A percentile compares a stretch with the other conserved stretches of the same genome.
phyloP scores from a whole-genome alignment of 2,888 invertebrate species.

The Ophioninae sp. region DNA sequence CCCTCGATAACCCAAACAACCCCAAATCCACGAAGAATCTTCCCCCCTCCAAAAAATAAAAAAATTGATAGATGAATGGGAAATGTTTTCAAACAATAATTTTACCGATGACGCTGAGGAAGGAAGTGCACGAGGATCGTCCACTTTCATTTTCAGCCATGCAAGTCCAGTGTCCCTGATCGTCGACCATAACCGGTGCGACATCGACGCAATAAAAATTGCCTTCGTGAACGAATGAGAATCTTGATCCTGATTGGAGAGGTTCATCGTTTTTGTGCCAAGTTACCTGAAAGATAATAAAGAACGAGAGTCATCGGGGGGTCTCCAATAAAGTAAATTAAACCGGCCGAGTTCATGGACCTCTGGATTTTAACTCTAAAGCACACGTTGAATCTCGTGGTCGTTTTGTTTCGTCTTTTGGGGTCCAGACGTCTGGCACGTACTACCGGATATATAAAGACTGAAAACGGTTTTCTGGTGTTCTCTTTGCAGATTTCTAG shows the following conservation, averaged over 20 bases:
- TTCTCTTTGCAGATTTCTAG: slow-evolving; percentile 12
- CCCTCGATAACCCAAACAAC: no score
- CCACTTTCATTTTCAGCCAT: slow-evolving; percentile 90
- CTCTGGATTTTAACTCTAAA: slow-evolving; percentile 12
- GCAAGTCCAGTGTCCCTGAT: slow-evolving; percentile 93
- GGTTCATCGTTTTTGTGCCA: slow-evolving; percentile 93
- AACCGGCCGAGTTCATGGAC: slow-evolving; percentile 53
- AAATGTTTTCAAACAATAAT: neutral
- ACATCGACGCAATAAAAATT: slow-evolving; percentile 93
- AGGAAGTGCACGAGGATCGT: slow-evolving; percentile 88
- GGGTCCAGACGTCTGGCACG: slow-evolving; percentile 56
- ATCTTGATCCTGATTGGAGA: slow-evolving; percentile 88
- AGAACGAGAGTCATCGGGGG: neutral
- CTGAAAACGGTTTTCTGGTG: slow-evolving; percentile 3
- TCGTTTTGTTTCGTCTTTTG: slow-evolving; percentile 49
- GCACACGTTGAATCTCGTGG: slow-evolving; percentile 34
- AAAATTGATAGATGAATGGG: no score
- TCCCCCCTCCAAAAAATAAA: no score
- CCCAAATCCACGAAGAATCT: no score
- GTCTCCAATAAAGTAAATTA: slow-evolving; percentile 21
- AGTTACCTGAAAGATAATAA: slow-evolving; percentile 85
- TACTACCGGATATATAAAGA: slow-evolving; percentile 25
- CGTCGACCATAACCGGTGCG: slow-evolving; percentile 90
- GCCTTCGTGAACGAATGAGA: slow-evolving; percentile 91
- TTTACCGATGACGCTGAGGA: slow-evolving; percentile 89